A percentile compares a stretch with the other conserved stretches of the same genome.
Conservation (phyloP, 1,140 invertebrate species). For the Anastatus disparis region DNA sequence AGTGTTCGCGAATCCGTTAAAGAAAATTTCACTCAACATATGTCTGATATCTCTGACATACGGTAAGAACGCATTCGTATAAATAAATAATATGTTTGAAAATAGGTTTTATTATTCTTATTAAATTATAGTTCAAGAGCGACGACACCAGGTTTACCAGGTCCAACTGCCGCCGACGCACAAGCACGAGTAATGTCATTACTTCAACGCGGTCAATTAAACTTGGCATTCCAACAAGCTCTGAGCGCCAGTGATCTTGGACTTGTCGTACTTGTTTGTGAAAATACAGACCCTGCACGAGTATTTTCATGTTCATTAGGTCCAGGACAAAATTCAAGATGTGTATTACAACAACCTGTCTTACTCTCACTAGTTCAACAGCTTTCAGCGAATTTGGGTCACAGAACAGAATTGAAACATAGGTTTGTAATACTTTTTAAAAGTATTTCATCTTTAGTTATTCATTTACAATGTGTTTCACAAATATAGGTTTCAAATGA, state of each 20-base stretch:
- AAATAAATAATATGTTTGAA: not conserved
- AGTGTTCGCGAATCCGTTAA: conserved; percentile 59
- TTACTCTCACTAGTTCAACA: conserved; percentile 93
- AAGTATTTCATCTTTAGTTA: not conserved
- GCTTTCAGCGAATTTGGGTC: conserved; percentile 85
- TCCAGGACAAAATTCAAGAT: conserved; percentile 51
- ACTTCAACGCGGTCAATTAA: conserved; percentile 79
- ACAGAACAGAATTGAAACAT: conserved; percentile 88
- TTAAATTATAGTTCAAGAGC: conserved; percentile 69
- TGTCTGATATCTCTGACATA: conserved; percentile 59
- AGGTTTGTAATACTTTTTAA: conserved; percentile 69
- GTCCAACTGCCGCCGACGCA: conserved; percentile 56
- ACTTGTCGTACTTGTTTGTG: conserved; percentile 86
- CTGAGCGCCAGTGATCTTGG: conserved; percentile 85
- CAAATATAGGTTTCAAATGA: conserved; percentile 3
- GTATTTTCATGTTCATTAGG: conserved; percentile 81
- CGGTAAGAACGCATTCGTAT: conserved; percentile 47
- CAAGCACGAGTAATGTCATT: conserved; percentile 79
- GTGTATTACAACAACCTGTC: conserved; percentile 79
- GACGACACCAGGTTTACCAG: conserved; percentile 60
- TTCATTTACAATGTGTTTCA: not conserved
- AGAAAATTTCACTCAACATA: conserved; percentile 62
- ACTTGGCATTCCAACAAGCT: conserved; percentile 90
- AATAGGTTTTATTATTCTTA: conserved; percentile 7
- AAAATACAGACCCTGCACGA: conserved; percentile 78